phyloP scores from a whole-genome alignment of 2,113 vertebrate species.

The Platanista minor region DNA sequence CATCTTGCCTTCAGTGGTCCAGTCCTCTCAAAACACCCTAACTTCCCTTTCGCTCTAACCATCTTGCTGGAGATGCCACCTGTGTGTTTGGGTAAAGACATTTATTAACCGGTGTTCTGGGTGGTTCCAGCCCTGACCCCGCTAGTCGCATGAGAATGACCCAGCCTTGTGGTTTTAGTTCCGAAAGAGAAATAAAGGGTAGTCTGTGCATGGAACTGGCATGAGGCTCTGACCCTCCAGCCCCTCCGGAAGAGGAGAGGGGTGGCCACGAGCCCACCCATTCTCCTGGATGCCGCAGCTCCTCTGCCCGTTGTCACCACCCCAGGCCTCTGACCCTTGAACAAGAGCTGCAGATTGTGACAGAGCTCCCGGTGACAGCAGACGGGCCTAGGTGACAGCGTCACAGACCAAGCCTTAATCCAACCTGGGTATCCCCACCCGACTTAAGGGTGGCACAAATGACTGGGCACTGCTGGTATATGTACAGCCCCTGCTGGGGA shows the following conservation, averaged over 20 bases:
- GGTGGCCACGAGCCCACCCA: fast-evolving
- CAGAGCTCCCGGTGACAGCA: not conserved
- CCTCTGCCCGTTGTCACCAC: too few species aligned
- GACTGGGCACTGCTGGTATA: not conserved
- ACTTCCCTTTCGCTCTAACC: too few species aligned
- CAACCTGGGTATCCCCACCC: not conserved
- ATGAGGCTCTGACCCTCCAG: not conserved
- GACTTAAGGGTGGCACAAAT: not conserved
- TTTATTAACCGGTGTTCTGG: not conserved
- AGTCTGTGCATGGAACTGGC: not conserved
- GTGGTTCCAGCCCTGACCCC: not conserved
- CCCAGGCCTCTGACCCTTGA: not conserved
- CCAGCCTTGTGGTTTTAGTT: not conserved
- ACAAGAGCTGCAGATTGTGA: not conserved
- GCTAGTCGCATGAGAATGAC: not conserved
- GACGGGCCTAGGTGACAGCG: not conserved
- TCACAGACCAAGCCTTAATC: not conserved
- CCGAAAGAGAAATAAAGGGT: not conserved
- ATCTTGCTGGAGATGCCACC: not conserved
- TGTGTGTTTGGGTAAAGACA: not conserved
- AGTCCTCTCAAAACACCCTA: not conserved
- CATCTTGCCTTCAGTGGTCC: not conserved
- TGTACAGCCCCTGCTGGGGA: too few species aligned
- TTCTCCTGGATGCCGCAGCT: too few species aligned
- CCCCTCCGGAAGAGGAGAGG: not conserved